phyloP scores from a whole-genome alignment of 1,140 invertebrate genomes.

The Ostrea denselamellosa region DNA sequence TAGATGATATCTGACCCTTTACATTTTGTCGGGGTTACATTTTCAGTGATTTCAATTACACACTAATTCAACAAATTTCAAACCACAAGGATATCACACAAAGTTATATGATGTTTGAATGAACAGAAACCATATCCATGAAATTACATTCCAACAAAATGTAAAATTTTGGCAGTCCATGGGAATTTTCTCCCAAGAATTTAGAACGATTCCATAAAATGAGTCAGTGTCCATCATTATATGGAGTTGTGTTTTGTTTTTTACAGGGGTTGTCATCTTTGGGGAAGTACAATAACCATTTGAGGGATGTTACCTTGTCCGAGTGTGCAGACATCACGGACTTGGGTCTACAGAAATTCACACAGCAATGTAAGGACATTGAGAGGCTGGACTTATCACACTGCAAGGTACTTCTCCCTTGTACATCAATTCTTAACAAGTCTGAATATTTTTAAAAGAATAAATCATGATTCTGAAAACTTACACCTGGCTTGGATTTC shows the following conservation, averaged over 20 bases:
- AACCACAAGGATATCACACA: no score
- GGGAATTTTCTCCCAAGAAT: not conserved
- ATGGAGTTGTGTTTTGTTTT: not conserved
- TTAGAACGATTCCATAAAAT: not conserved
- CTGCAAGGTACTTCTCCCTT: slow-evolving; percentile 70
- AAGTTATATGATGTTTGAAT: no score
- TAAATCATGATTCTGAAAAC: no score
- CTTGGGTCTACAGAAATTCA: slow-evolving; percentile 79
- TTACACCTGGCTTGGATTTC: no score
- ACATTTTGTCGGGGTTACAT: no score
- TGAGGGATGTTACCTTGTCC: slow-evolving; percentile 74
- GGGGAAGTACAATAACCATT: slow-evolving; percentile 70
- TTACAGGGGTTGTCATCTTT: slow-evolving; percentile 73
- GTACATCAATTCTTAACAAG: no score
- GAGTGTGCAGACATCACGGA: slow-evolving; percentile 78
- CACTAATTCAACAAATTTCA: no score
- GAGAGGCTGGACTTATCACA: slow-evolving; percentile 78
- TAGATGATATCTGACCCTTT: no score
- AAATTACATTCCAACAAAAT: not conserved
- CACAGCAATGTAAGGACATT: slow-evolving; percentile 77
- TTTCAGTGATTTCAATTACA: no score
- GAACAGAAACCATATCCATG: no score
- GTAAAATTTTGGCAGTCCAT: not conserved
- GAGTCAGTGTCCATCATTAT: not conserved
- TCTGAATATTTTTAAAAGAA: no score